Base-by-base conservation (phyloP, 2,888 invertebrate species). In the Dysmachus trigonus region DNA sequence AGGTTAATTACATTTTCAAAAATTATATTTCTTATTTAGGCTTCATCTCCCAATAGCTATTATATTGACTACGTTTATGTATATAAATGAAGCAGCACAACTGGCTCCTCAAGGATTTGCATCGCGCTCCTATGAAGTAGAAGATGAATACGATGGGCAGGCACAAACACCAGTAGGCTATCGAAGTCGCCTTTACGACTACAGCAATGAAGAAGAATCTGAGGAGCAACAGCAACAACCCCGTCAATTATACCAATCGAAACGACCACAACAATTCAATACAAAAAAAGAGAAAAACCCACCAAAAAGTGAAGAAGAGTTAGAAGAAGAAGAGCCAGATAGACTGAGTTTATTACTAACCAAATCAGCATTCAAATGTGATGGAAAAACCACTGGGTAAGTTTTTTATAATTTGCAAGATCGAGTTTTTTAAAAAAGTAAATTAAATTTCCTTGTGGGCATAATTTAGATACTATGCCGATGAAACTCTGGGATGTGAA, bases 401-500 rank as follows among this genome's bases (percentile, higher is more conserved):
- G 87, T 73, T 2, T 18, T 41, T 33, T 77, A 8, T 71, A 51
- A 53, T 51, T 85, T 35, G 3, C 15, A 47, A 47, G 47, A n/a
- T n/a, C 0, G n/a, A 35, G 13, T 27, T 13, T 51, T 31, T 15
- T 35, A 62, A 31, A 74, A n/a, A n/a, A n/a, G n/a, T n/a, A n/a
- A n/a, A n/a, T n/a, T n/a, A n/a, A n/a, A n/a, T n/a, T 79, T 79
- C 27, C 38, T 47, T n/a, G 1, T 47, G 47, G 3, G n/a, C 47
- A 18, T 18, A 47, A 18, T 62, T 79, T 47, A 92, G 92, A 8
- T 98, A 98, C 92, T 98, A 98, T 90, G 98, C 98, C 33, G 98
- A 98, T 90, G 96, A 97, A 90, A 96, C 96, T 73, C 94, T 98
- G 31, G 95, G 95, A 89, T 98, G 98, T 90, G 97, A 98, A 92